Evolutionary conservation across 2,113 vertebrate genomes (phyloP), one percentile per base, ranked within the genome.

Genomic region (Takifugu bimaculatus): DNA sequence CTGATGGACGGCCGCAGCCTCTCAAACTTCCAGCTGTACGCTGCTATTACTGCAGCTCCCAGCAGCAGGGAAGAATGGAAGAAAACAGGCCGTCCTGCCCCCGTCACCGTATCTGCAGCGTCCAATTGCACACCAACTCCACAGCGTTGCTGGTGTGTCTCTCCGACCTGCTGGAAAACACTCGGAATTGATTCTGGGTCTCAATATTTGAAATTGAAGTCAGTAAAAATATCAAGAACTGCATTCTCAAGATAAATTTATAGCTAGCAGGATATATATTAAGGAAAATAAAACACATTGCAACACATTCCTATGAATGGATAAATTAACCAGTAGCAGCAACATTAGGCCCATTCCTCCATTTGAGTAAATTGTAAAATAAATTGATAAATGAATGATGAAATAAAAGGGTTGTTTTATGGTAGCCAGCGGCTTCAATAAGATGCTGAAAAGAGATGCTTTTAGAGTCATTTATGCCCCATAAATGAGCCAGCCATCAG

Each of bases 391-490:
- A 29, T 29, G 3, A 29, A 29, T 5, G 45, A 50, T n/a, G 12
- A n/a, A 63, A 58, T 75, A 54, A 71, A 63, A 25, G 32, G 13
- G 25, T 13, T 10, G 35, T 26, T 70, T 68, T 60, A 75, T 58
- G 10, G 39, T 51, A 10, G 54, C 60, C 50, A 53, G 57, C 28
- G 58, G 51, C 70, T 82, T 78, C 72, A 79, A 82, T 80, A 72
- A 74, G 54, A 52, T 45, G 56, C 73, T 70, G 20, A 74, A 71
- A 58, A 50, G 50, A 42, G 58, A 52, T 42, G 57, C 68, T 57
- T 54, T 39, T 32, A 20, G 39, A 39, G 50, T 63, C 35, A 64
- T 77, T 80, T 75, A 69, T 75, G 54, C 57, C 63, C 65, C 54
- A 57, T 63, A 57, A 62, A 75, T 72, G 57, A 82, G 57, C 64